phyloP scores from a whole-genome alignment of 2,113 vertebrate species.

The Halcyon senegalensis region DNA sequence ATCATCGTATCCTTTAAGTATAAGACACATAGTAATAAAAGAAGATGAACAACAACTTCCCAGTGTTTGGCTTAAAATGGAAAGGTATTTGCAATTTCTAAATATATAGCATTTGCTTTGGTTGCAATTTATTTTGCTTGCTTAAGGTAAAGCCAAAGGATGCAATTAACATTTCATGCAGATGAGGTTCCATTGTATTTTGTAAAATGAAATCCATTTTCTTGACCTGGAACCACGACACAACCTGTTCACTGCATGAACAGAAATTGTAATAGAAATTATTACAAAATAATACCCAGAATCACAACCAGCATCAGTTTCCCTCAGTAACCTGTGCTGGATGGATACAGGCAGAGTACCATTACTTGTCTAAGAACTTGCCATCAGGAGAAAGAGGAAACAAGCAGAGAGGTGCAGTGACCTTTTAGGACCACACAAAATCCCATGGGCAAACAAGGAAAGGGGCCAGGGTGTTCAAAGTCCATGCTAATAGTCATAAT shows the following conservation, averaged over 20 bases:
- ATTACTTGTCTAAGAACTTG: not conserved
- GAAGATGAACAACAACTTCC: not conserved
- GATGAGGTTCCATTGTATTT: not conserved
- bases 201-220: not conserved
- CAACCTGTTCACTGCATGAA: not conserved
- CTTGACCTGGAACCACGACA: not conserved
- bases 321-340: not conserved
- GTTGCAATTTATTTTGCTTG: conserved; percentile 12
- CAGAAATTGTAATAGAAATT: not conserved
- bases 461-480: not conserved
- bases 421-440: not conserved
- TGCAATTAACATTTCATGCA: conserved; percentile 15
- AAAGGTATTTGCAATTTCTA: conserved; percentile 4
- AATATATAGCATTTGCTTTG: not conserved
- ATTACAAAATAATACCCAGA: not conserved
- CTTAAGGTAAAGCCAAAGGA: conserved; percentile 33
- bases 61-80: not conserved
- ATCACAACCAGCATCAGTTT: not conserved
- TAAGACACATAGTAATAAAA: not conserved
- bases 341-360: not conserved
- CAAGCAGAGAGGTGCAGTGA: not conserved
- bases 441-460: not conserved
- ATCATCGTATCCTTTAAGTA: not conserved
- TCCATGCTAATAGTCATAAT: not conserved
- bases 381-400: not conserved